Percentiles rank a stretch among this genome's conserved stretches.
Conservation (phyloP, 2,113 vertebrate genomes). For the Cromileptes altivelis region DNA sequence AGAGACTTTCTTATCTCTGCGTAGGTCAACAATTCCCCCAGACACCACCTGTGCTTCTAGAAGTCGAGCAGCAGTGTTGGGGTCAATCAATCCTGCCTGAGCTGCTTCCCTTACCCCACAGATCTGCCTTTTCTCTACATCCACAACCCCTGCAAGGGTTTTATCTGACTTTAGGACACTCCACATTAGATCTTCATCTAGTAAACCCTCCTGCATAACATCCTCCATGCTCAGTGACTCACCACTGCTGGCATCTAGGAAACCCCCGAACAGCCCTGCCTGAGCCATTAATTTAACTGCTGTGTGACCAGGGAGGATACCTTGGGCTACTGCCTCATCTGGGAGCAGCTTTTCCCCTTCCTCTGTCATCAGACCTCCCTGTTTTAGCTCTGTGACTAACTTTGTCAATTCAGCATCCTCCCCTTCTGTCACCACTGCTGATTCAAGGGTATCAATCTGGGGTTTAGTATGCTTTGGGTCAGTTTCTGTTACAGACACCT, state of each 20-base stretch:
- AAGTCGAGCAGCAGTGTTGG: constrained; percentile 87
- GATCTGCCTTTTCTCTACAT: constrained; percentile 84
- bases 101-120: constrained; percentile 89
- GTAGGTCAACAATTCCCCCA: constrained; percentile 93
- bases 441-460: constrained; percentile 15
- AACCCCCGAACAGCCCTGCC: constrained; percentile 91
- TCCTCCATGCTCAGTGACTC: constrained; percentile 90
- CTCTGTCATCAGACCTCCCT: constrained; percentile 88
- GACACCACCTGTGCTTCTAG: constrained; percentile 93
- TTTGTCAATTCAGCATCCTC: constrained; percentile 78
- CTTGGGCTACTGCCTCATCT: constrained; percentile 88
- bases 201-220: constrained; percentile 89
- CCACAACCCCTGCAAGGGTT: constrained; percentile 90
- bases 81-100: constrained; percentile 89
- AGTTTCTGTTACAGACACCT: not conserved
- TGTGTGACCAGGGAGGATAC: constrained; percentile 87
- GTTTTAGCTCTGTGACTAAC: constrained; percentile 85
- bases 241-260: constrained; percentile 86
- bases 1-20: constrained; percentile 90
- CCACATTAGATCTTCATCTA: constrained; percentile 91
- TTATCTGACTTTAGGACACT: constrained; percentile 90
- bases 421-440: constrained; percentile 34
- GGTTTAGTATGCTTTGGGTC: not conserved
- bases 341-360: constrained; percentile 86
- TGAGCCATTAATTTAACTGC: constrained; percentile 92